Evolutionary conservation across 2,888 invertebrate species (phyloP).

Genomic region (Athalia cordata): DNA sequence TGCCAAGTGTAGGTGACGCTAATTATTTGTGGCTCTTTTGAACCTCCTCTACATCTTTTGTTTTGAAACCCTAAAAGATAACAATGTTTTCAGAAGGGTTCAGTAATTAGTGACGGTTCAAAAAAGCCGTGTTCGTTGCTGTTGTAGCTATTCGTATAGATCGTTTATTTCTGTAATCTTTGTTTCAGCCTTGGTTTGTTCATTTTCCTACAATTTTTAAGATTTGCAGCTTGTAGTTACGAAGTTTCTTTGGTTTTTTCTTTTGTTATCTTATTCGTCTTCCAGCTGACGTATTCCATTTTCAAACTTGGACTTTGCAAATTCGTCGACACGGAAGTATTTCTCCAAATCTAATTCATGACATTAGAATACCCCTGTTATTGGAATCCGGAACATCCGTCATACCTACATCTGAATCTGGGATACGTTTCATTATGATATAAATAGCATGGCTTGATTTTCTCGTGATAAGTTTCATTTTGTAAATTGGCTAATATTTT

Average conservation of each 20-base stretch:
- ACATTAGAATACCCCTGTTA: too few species aligned
- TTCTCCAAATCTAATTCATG: too few species aligned
- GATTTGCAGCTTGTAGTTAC: conserved; percentile 52
- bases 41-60: conserved; percentile 47
- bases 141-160: conserved; percentile 55
- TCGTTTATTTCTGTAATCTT: conserved; percentile 49
- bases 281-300: conserved; percentile 25
- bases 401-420: background rate
- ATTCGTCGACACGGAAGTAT: too few species aligned
- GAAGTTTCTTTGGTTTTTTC: conserved; percentile 27
- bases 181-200: conserved; percentile 52
- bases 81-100: background rate
- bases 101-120: conserved; percentile 50
- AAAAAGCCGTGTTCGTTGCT: conserved; percentile 55
- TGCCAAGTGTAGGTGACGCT: conserved; percentile 88
- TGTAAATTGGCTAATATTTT: conserved; percentile 52
- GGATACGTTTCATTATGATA: conserved; percentile 31
- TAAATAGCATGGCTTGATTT: conserved; percentile 37
- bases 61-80: conserved; percentile 4
- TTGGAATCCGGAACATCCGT: too few species aligned
- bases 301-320: background rate
- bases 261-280: conserved; percentile 43
- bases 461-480: conserved; percentile 51
- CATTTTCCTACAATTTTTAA: conserved; percentile 52
- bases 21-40: conserved; percentile 64